These are phyloP conservation scores for Caenorhabditis plicata DNA, from an alignment of 2,888 invertebrate species.

Conservation along the genomic window DNA sequence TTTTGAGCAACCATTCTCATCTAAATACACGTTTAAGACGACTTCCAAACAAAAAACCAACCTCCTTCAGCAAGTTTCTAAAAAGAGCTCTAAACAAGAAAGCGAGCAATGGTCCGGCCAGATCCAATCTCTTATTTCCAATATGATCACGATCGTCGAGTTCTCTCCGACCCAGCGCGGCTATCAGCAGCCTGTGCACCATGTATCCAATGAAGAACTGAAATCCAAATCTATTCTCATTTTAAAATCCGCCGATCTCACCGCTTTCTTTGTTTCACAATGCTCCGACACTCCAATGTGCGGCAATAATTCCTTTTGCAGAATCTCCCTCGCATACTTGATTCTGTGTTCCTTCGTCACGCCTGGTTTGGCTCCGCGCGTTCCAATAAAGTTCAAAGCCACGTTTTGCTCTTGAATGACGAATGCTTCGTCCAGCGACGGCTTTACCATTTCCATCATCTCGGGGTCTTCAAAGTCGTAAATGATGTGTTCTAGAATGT, in stretches of 20 bases:
- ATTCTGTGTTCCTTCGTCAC: conserved; percentile 98
- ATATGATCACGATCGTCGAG: conserved; percentile 99
- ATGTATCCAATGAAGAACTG: conserved; percentile 76
- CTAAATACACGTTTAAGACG: conserved; percentile 72
- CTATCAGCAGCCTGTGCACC: conserved; percentile 92
- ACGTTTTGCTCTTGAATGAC: conserved; percentile 97
- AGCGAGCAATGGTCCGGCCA: conserved; percentile 93
- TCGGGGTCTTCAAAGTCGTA: conserved; percentile 99
- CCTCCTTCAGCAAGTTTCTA: conserved; percentile 64
- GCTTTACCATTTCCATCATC: conserved; percentile 99
- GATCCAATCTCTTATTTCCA: conserved; percentile 94
- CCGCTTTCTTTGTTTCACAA: conserved; percentile 97
- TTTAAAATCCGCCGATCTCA: conserved; percentile 12
- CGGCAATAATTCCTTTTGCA: conserved; percentile 99
- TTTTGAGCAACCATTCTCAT: conserved; percentile 97
- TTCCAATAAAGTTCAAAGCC: conserved; percentile 95
- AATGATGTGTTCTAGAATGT: conserved; percentile 98
- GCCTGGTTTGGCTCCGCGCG: conserved; percentile 93
- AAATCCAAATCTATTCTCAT: conserved; percentile 1
- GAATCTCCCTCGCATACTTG: conserved; percentile 97
- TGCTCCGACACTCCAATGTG: conserved; percentile 99
- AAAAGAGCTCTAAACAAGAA: conserved; percentile 86
- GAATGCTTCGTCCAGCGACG: conserved; percentile 97
- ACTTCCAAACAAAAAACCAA: conserved; percentile 5
- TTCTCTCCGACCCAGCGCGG: conserved; percentile 91